phyloP scores from a whole-genome alignment of 2,888 invertebrate species.

The Harmothoe impar region DNA sequence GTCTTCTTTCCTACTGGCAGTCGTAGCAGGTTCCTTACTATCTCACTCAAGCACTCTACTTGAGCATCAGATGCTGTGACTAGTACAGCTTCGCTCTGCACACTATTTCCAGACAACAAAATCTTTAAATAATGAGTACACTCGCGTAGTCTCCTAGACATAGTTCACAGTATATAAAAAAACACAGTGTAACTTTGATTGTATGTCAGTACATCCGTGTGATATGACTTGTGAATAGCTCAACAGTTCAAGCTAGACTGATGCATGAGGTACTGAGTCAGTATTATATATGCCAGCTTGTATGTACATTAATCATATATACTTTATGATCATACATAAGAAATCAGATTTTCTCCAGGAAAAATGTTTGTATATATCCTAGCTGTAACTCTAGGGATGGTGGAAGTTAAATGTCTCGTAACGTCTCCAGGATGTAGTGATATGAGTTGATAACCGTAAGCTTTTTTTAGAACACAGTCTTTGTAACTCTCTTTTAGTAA shows the following conservation, averaged over 20 bases:
- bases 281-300: neutral
- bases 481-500: constrained; percentile 18
- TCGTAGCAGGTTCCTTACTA: neutral
- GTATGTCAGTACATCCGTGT: no score
- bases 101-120: neutral
- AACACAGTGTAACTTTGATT: no score
- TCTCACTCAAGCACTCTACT: neutral
- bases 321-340: neutral
- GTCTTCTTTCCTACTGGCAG: neutral
- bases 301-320: no score
- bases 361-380: neutral
- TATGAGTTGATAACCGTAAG: constrained; percentile 5
- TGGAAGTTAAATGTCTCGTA: neutral
- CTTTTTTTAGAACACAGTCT: no score
- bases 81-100: neutral
- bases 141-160: neutral
- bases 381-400: neutral
- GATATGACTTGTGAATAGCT: no score
- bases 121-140: neutral
- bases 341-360: no score
- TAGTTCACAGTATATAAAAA: no score
- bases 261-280: no score
- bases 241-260: neutral
- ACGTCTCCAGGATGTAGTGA: neutral
- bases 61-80: neutral